These are phyloP conservation scores for Echinarachnius parma DNA, from an alignment of 53 echinoderm and acorn worm genomes.

Conservation along the genomic window DNA sequence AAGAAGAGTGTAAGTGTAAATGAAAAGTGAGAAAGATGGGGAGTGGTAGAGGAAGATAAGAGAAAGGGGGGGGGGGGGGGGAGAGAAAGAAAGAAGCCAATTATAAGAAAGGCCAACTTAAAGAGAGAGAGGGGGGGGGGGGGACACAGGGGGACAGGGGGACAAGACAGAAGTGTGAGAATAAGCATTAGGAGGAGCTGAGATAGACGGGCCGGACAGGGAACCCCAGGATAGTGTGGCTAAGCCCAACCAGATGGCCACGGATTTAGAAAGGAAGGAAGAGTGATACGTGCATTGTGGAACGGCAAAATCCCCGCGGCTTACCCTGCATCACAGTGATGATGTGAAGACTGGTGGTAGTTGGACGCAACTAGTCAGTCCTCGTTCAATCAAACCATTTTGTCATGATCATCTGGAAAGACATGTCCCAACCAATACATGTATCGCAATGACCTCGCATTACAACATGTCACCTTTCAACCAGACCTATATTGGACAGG, in stretches of 20 bases:
- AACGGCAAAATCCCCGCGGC: background rate
- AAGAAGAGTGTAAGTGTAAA: background rate
- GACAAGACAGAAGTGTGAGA: conserved; percentile 5
- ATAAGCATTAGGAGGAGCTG: background rate
- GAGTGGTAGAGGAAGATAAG: background rate
- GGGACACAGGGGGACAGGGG: background rate
- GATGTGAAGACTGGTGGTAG: too few species aligned
- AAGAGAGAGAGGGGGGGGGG: background rate
- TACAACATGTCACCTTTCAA: too few species aligned
- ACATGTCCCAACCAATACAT: too few species aligned
- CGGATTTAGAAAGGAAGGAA: too few species aligned
- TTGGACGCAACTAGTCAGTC: too few species aligned
- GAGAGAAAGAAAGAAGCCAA: background rate
- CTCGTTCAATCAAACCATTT: too few species aligned
- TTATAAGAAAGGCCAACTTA: background rate
- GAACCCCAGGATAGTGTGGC: background rate
- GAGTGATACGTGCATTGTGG: conserved; percentile 24
- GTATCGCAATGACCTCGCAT: too few species aligned
- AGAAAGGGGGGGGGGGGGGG: background rate
- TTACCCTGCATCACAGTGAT: too few species aligned
- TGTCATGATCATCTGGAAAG: too few species aligned
- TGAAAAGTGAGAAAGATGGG: background rate
- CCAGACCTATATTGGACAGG: too few species aligned
- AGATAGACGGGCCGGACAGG: background rate
- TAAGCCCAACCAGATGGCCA: conserved; percentile 17